These are phyloP conservation scores for Alligator sinensis DNA, from an alignment of 2,113 vertebrate species.

Conservation along the genomic window DNA sequence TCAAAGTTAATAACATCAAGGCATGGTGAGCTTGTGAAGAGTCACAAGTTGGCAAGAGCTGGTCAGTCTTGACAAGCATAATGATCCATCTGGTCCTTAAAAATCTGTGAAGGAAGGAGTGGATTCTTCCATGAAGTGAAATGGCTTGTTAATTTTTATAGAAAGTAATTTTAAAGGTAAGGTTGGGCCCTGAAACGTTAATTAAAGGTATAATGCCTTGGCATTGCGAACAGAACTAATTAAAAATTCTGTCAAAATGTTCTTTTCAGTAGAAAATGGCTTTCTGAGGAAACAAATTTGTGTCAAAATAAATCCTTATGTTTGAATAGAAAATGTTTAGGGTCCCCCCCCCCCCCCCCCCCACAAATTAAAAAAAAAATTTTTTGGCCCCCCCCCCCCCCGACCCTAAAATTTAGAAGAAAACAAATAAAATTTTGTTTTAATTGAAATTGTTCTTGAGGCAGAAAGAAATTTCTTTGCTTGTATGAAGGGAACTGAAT, in stretches of 20 bases:
- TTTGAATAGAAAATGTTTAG: background rate
- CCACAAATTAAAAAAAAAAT: no score
- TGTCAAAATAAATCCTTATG: background rate
- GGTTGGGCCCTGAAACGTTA: background rate
- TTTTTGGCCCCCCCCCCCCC: slow-evolving; percentile 16
- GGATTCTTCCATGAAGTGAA: slow-evolving; percentile 24
- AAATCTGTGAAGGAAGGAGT: slow-evolving; percentile 13
- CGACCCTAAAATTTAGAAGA: background rate
- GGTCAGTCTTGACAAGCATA: slow-evolving; percentile 11
- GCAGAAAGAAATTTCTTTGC: background rate
- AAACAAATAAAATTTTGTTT: background rate
- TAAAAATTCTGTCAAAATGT: background rate
- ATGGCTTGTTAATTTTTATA: background rate
- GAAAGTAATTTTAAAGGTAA: slow-evolving; percentile 1
- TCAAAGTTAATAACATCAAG: no score
- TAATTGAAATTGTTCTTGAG: background rate
- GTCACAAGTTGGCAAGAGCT: background rate
- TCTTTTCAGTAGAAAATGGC: background rate
- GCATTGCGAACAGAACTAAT: background rate
- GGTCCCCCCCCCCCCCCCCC: background rate
- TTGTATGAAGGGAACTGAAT: background rate
- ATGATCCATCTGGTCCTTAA: background rate
- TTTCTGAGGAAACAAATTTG: background rate
- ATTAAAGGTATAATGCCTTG: background rate
- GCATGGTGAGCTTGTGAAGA: no score